Evolutionary conservation across 2,113 vertebrate species (phyloP).

Genomic region (Catharus minimus): DNA sequence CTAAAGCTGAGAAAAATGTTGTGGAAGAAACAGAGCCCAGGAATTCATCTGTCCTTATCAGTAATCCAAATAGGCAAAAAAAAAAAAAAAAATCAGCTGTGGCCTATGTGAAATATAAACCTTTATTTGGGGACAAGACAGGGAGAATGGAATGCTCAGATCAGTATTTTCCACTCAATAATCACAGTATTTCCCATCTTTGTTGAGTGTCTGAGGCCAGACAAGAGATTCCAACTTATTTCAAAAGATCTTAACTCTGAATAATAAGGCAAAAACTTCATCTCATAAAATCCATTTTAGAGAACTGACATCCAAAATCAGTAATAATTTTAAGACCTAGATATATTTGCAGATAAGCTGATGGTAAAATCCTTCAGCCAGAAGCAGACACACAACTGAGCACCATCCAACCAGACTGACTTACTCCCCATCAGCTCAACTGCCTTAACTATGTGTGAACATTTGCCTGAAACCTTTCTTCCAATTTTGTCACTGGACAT

Average conservation of each 20-base stretch:
- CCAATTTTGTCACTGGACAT: background rate
- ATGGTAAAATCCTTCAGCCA: background rate
- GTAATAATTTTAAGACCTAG: background rate
- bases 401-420: background rate
- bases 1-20: background rate
- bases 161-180: background rate
- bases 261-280: background rate
- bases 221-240: background rate
- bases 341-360: background rate
- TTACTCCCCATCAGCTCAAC: background rate
- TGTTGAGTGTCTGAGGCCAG: background rate
- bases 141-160: background rate
- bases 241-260: background rate
- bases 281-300: background rate
- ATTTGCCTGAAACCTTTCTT: background rate
- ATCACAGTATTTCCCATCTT: background rate
- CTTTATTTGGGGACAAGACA: background rate
- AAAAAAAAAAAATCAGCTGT: background rate
- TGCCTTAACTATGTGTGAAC: background rate
- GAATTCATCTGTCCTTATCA: background rate
- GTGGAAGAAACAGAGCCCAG: background rate
- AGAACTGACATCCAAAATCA: background rate
- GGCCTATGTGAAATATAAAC: background rate
- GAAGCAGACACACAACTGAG: background rate
- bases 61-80: background rate